phyloP scores from a whole-genome alignment of 2,888 invertebrate genomes.

The Liposcelis brunnea region DNA sequence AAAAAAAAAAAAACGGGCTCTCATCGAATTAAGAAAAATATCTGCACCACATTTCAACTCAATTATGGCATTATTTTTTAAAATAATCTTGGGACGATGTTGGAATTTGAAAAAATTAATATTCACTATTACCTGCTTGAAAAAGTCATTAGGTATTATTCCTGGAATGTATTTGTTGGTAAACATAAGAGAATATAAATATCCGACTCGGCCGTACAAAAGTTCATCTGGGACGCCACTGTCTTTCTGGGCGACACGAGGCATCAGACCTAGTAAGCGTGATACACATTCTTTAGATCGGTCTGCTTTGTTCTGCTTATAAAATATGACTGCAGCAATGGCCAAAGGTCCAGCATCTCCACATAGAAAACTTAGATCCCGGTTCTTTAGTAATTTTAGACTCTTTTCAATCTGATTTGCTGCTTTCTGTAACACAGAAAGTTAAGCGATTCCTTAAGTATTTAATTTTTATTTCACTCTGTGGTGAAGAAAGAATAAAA shows the following conservation, averaged over 20 bases:
- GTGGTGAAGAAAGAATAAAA: too few relatives aligned
- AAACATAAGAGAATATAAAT: slow-evolving; percentile 59
- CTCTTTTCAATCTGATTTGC: slow-evolving; percentile 28
- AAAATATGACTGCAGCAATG: slow-evolving; percentile 38
- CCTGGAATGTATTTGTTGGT: slow-evolving; percentile 46
- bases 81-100: too few relatives aligned
- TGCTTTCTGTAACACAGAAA: slow-evolving; percentile 28
- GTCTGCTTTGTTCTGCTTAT: slow-evolving; percentile 34
- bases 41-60: too few relatives aligned
- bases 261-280: slow-evolving; percentile 26
- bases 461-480: too few relatives aligned
- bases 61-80: too few relatives aligned
- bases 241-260: slow-evolving; percentile 33
- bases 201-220: slow-evolving; percentile 71
- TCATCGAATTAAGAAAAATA: too few relatives aligned
- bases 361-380: slow-evolving; percentile 34
- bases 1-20: too few relatives aligned
- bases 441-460: too few relatives aligned
- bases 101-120: background rate
- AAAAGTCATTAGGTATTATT: slow-evolving; percentile 37
- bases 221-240: slow-evolving; percentile 56
- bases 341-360: slow-evolving; percentile 51
- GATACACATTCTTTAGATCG: slow-evolving; percentile 31
- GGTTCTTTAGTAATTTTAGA: slow-evolving; percentile 27
- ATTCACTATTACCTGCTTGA: slow-evolving; percentile 35